Base-by-base conservation (phyloP, 2,797 vertebrate species). In the Spheniscus humboldti region DNA sequence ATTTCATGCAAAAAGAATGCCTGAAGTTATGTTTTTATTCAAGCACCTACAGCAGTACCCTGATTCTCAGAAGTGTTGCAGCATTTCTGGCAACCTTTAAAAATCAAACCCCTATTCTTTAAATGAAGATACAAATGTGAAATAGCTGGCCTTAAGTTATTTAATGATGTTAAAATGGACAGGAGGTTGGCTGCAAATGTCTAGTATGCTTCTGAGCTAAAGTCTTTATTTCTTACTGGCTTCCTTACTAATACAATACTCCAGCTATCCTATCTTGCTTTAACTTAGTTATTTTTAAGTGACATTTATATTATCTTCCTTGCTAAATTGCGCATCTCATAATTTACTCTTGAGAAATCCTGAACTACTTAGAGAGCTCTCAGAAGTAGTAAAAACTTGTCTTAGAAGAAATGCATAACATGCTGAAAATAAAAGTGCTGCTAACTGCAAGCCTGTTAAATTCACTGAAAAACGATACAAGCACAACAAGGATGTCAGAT, bases 281-380 rank as follows among this genome's bases (percentile, higher is more conserved):
- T 92, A 90, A 87, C 60, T 80, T 45, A 31, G 59, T 80, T 90
- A 91, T 85, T 93, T 96, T 88, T 80, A 91, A 86, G 45, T 64
- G 64, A 67, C 10, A 30, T 71, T 87, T 87, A 73, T 50, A 89
- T 83, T 87, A 57, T 68, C 64, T 83, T 82, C 78, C 37, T 80
- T 71, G 56, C 25, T 92, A 88, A 95, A 80, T 11, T 68, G 63
- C 50, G 71, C 25, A 55, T 64, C 78, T 87, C 15, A 43, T 77
- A 77, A 88, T 89, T 81, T 78, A 92, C 79, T 87, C 68, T 57
- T 63, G 77, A 85, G 83, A 90, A 87, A 77, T 45, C 56, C 78
- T 13, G 31, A n/a, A 66, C 48, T 45, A 53, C 33, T 88, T 66
- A 52, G 22, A 90, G 63, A 91, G 30, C 27, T 94, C 66, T 93